phyloP scores from a whole-genome alignment of 2,113 vertebrate species.

The Pseudonaja textilis region DNA sequence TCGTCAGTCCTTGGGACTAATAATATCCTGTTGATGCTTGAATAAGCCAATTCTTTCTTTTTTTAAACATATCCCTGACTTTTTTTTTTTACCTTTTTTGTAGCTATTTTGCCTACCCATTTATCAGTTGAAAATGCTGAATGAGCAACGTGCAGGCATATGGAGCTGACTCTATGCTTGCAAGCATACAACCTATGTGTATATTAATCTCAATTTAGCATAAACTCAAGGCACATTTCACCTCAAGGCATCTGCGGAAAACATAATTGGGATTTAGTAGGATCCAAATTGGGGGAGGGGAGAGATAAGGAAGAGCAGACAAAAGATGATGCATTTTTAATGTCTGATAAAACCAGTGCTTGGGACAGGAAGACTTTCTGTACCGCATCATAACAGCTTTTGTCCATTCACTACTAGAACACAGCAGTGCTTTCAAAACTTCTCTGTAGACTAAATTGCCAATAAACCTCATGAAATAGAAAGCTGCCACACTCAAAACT shows the following conservation, averaged over 20 bases:
- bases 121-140: slow-evolving; percentile 13
- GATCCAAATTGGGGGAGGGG: not conserved
- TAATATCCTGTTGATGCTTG: slow-evolving; percentile 74
- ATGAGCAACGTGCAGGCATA: not conserved
- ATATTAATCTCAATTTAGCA: slow-evolving; percentile 3
- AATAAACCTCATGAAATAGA: not conserved
- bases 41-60: not conserved
- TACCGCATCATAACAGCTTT: not conserved
- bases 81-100: not conserved
- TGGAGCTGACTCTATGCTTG: not conserved
- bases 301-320: not conserved
- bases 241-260: not conserved
- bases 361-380: not conserved
- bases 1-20: slow-evolving; percentile 68
- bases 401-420: not conserved
- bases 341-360: not conserved
- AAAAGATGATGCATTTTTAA: not conserved
- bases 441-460: not conserved
- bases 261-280: not conserved
- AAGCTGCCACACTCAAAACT: not conserved
- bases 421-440: not conserved
- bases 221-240: not conserved
- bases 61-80: not conserved
- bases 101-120: slow-evolving; percentile 12
- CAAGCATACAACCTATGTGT: not conserved